A percentile compares a stretch with the other conserved stretches of the same genome.
Conservation (phyloP, 2,888 invertebrate species). For the Epirrhoe tristata region DNA sequence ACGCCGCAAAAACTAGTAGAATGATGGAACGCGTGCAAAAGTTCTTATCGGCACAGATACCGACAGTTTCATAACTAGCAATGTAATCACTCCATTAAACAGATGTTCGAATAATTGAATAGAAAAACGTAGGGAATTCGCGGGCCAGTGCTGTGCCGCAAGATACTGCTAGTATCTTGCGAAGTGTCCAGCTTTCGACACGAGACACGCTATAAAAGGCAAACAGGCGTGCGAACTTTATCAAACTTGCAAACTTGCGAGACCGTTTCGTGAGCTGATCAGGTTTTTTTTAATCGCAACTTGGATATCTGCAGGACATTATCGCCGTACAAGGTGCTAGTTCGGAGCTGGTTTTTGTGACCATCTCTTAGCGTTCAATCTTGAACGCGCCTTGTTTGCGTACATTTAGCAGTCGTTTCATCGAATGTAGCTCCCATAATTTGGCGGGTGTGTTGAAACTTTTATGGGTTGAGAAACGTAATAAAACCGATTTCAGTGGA, state of each 20-base stretch:
- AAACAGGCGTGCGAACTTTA: slow-evolving; percentile 70
- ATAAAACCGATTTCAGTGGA: slow-evolving; percentile 36
- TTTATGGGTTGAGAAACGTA: slow-evolving; percentile 38
- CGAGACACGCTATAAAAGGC: slow-evolving; percentile 67
- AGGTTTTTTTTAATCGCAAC: slow-evolving; percentile 73
- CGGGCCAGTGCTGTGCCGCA: slow-evolving; percentile 53
- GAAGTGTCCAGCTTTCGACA: slow-evolving; percentile 67
- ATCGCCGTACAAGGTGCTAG: slow-evolving; percentile 67
- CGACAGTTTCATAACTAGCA: slow-evolving; percentile 68
- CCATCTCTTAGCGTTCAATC: slow-evolving; percentile 72
- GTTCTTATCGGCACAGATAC: slow-evolving; percentile 61
- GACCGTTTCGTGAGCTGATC: slow-evolving; percentile 75
- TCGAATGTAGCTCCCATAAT: slow-evolving; percentile 49
- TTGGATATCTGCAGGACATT: slow-evolving; percentile 72
- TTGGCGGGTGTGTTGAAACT: slow-evolving; percentile 46
- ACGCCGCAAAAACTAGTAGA: slow-evolving; percentile 72
- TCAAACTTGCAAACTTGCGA: slow-evolving; percentile 67
- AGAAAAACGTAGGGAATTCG: slow-evolving; percentile 59
- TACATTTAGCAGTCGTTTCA: slow-evolving; percentile 58
- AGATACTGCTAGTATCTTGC: slow-evolving; percentile 41
- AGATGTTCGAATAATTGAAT: slow-evolving; percentile 62
- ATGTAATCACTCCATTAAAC: slow-evolving; percentile 71
- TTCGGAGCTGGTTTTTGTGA: slow-evolving; percentile 71
- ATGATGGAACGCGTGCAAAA: slow-evolving; percentile 63
- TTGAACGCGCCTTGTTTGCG: slow-evolving; percentile 70